phyloP scores from a whole-genome alignment of 2,113 vertebrate species.

The Dolichallabes microphthalmus region DNA sequence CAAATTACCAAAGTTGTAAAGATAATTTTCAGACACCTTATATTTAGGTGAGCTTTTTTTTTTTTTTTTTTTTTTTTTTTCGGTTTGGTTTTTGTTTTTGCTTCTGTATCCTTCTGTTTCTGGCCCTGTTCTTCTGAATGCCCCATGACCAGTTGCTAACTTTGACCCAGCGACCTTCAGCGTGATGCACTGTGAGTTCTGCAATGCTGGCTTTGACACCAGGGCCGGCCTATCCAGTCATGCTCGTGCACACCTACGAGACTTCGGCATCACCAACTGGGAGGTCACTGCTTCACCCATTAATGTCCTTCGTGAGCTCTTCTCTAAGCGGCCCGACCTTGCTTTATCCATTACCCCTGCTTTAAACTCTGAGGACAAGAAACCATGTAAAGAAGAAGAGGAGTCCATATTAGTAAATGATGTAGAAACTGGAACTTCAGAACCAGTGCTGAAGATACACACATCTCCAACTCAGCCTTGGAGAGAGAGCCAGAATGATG shows the following conservation, averaged over 20 bases:
- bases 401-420: slow-evolving; percentile 60
- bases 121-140: slow-evolving; percentile 25
- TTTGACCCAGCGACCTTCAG: slow-evolving; percentile 95
- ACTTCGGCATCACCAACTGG: slow-evolving; percentile 97
- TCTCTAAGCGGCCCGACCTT: slow-evolving; percentile 84
- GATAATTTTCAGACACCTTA: not conserved
- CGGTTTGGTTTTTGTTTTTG: slow-evolving; percentile 24
- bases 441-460: slow-evolving; percentile 28
- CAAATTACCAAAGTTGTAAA: not conserved
- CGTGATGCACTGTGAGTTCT: slow-evolving; percentile 96
- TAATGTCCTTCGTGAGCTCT: slow-evolving; percentile 87
- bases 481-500: slow-evolving; percentile 50
- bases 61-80: not conserved
- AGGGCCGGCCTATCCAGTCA: slow-evolving; percentile 94
- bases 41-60: not conserved
- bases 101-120: slow-evolving; percentile 28
- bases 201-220: slow-evolving; percentile 93
- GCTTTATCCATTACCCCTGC: slow-evolving; percentile 72
- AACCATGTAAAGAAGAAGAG: slow-evolving; percentile 55
- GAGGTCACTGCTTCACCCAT: slow-evolving; percentile 93
- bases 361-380: slow-evolving; percentile 52
- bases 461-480: slow-evolving; percentile 47
- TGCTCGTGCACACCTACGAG: slow-evolving; percentile 88
- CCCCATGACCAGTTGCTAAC: slow-evolving; percentile 81
- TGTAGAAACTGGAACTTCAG: slow-evolving; percentile 51